Conservation (phyloP, 2,888 invertebrate genomes). For the Stenoptilia bipunctidactyla region DNA sequence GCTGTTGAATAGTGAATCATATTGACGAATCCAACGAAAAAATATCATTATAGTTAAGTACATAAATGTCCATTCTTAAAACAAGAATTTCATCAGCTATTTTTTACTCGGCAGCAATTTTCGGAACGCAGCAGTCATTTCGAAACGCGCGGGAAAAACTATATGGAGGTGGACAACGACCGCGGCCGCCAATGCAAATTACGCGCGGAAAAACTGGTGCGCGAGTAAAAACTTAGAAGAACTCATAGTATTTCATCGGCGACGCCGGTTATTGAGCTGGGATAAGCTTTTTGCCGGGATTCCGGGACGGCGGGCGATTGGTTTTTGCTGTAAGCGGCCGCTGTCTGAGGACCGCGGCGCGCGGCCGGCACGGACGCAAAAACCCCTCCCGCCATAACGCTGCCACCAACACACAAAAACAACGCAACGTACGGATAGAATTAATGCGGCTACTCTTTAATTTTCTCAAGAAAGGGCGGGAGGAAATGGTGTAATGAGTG, state of each 20-base stretch:
- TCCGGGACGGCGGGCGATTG: slow-evolving; percentile 24
- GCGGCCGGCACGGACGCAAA: slow-evolving; percentile 3
- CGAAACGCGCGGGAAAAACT: slow-evolving; percentile 48
- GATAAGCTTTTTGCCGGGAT: slow-evolving; percentile 32
- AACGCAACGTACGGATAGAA: slow-evolving; percentile 56
- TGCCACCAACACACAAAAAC: slow-evolving; percentile 47
- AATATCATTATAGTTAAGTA: slow-evolving; percentile 21
- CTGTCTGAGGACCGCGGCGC: slow-evolving; percentile 50
- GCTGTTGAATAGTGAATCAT: no score
- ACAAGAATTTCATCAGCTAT: slow-evolving; percentile 49
- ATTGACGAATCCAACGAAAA: not conserved
- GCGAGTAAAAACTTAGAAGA: slow-evolving; percentile 53
- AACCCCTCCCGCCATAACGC: slow-evolving; percentile 47
- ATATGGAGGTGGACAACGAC: slow-evolving; percentile 42
- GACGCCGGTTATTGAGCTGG: slow-evolving; percentile 60
- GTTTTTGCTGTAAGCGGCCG: slow-evolving; percentile 38
- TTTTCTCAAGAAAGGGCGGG: slow-evolving; percentile 67
- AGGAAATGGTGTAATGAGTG: slow-evolving; percentile 67
- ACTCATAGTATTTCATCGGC: slow-evolving; percentile 67
- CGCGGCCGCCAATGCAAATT: slow-evolving; percentile 59
- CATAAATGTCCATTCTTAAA: slow-evolving; percentile 45
- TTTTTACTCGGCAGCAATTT: slow-evolving; percentile 44
- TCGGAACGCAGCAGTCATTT: slow-evolving; percentile 48
- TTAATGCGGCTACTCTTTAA: slow-evolving; percentile 67
- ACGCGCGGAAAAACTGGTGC: slow-evolving; percentile 42